phyloP scores from a whole-genome alignment of 2,113 vertebrate genomes.

The Lanius ludovicianus region DNA sequence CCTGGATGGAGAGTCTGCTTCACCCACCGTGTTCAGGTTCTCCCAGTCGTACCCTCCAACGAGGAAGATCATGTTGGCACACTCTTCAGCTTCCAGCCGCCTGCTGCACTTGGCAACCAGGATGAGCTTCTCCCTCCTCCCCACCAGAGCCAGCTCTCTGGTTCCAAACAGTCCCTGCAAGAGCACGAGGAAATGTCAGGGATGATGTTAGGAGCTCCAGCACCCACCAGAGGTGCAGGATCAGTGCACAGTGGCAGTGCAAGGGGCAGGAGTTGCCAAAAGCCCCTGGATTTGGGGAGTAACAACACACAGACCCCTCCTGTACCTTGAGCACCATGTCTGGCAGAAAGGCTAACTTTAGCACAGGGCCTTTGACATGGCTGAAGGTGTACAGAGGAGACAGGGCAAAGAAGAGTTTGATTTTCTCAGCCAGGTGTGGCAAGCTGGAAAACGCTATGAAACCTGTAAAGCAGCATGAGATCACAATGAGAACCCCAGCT shows the following conservation, averaged over 20 bases:
- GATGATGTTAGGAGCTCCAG: background rate
- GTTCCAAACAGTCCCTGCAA: background rate
- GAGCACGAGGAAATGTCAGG: background rate
- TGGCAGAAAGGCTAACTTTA: constrained; percentile 72
- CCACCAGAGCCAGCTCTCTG: background rate
- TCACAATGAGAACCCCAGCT: background rate
- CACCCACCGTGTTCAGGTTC: background rate
- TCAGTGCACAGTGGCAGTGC: accelerated
- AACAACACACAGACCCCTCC: background rate
- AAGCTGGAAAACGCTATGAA: constrained; percentile 90
- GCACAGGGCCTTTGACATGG: constrained; percentile 68
- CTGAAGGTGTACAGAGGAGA: constrained; percentile 80
- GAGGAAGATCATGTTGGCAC: background rate
- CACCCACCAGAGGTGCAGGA: accelerated
- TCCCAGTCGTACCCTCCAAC: accelerated
- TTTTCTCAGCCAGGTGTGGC: constrained; percentile 83
- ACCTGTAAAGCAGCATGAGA: constrained; percentile 64
- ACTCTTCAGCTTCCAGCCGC: accelerated
- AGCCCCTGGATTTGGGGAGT: background rate
- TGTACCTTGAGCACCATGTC: constrained; percentile 79
- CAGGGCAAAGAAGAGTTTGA: constrained; percentile 85
- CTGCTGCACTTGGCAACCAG: background rate
- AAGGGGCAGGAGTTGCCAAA: accelerated
- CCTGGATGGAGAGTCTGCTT: background rate
- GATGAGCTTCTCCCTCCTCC: accelerated